Base-by-base conservation (phyloP, 2,888 invertebrate genomes). In the Heliconius hortense region DNA sequence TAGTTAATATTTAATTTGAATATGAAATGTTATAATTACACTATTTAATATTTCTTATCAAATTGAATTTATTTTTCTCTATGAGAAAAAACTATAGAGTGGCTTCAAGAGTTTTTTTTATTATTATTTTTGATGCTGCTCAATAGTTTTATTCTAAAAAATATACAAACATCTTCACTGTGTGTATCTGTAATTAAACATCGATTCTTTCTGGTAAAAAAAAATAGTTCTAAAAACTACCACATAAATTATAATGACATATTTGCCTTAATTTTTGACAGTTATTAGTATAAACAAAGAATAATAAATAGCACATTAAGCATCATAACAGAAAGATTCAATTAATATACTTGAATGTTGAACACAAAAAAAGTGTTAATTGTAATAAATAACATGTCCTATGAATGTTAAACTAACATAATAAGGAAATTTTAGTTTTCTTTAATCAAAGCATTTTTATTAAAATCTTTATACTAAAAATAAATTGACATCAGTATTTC, bases 311-410 rank as follows among this genome's bases (percentile, higher is more conserved):
- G 15, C 18, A 13, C 13, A 43, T 43, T 3, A 13, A 43, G 13
- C 13, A 43, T 43, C 8, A 60, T 13, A 28, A 21, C 64, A 64
- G 64, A 64, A 64, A 35, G 64, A 64, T 15, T 43, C 35, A 13
- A 21, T 7, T 53, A 48, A 11, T 69, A 1, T 48, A 21, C 28
- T 26, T 53, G 21, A 53, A 53, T 69, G 68, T 11, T 56, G 3
- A 4, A 53, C 48, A 26, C 18, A 26, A 48, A 28, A 68, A 31
- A 21, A 7, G 53, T 69, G 53, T 69, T 31, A 15, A 69, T 39
- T 69, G 56, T 69, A 69, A 53, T 56, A 69, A 69, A 53, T 69
- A 69, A 69, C 31, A 31, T 69, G 69, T 69, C 53, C 56, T n/a
- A 35, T 56, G 56, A n/a, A 35, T 35, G 69, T 69, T 28, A 4